Conservation (phyloP, 2,888 invertebrate species). For the Tenthredo notha region DNA sequence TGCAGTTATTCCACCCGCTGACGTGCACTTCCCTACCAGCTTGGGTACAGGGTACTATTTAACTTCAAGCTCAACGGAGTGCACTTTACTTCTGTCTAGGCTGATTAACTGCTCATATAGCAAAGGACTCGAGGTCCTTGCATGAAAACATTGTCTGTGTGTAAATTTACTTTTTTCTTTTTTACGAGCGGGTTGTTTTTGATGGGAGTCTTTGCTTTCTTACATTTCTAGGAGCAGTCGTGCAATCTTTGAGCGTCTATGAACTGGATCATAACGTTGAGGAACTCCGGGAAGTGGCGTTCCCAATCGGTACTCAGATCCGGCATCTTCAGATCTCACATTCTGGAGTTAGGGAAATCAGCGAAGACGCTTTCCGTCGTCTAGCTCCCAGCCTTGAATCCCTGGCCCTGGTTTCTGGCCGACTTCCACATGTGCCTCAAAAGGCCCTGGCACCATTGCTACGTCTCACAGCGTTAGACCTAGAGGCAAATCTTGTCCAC, state of each 20-base stretch:
- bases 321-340: conserved; percentile 89
- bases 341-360: conserved; percentile 80
- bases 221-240: conserved; percentile 73
- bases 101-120: conserved; percentile 32
- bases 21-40: conserved; percentile 45
- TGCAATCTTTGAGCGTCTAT: conserved; percentile 93
- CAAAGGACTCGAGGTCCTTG: background rate
- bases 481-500: conserved; percentile 91
- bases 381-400: conserved; percentile 83
- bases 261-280: conserved; percentile 91
- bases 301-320: conserved; percentile 85
- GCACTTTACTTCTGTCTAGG: conserved; percentile 43
- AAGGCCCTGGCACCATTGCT: conserved; percentile 87
- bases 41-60: conserved; percentile 40
- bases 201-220: conserved; percentile 20
- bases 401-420: conserved; percentile 88
- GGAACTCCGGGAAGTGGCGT: conserved; percentile 87
- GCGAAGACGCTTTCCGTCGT: conserved; percentile 74
- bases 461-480: conserved; percentile 87
- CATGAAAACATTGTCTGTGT: background rate
- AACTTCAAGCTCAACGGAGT: conserved; percentile 41
- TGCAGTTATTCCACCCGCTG: conserved; percentile 48
- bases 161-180: background rate
- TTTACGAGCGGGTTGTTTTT: background rate
- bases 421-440: conserved; percentile 87